Percentiles rank a stretch among this genome's conserved stretches.
Evolutionary conservation across 2,113 vertebrate genomes (phyloP).

Genomic region (Spea multiplicata): DNA sequence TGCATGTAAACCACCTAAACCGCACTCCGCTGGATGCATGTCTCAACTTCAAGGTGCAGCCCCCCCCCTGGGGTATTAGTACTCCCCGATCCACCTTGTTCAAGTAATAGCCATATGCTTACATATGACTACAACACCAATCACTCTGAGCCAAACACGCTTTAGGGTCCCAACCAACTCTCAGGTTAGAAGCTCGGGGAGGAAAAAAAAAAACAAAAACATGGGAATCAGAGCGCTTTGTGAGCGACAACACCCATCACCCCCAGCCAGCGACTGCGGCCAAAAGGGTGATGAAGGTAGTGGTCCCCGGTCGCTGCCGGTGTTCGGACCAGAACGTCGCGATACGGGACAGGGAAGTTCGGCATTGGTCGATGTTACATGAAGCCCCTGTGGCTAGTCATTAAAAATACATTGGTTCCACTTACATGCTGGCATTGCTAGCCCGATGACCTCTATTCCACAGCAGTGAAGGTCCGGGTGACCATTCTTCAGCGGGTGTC

Average conservation of each 20-base stretch:
- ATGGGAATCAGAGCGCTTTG: background rate
- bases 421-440: constrained; percentile 5
- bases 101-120: too few relatives aligned
- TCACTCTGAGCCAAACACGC: background rate
- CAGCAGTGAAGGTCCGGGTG: background rate
- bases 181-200: too few relatives aligned
- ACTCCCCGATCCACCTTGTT: background rate
- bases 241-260: background rate
- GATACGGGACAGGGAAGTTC: too few relatives aligned
- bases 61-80: background rate
- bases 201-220: too few relatives aligned
- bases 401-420: background rate
- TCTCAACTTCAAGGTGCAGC: background rate
- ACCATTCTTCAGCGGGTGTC: background rate
- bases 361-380: too few relatives aligned
- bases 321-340: too few relatives aligned
- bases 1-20: constrained; percentile 12
- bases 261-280: background rate
- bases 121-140: background rate
- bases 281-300: too few relatives aligned
- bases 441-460: background rate
- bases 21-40: background rate
- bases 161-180: too few relatives aligned
- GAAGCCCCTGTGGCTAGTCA: too few relatives aligned
- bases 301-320: too few relatives aligned